Evolutionary conservation across 2,888 invertebrate genomes (phyloP).

Genomic region (Caenorhabditis drosophilae): DNA sequence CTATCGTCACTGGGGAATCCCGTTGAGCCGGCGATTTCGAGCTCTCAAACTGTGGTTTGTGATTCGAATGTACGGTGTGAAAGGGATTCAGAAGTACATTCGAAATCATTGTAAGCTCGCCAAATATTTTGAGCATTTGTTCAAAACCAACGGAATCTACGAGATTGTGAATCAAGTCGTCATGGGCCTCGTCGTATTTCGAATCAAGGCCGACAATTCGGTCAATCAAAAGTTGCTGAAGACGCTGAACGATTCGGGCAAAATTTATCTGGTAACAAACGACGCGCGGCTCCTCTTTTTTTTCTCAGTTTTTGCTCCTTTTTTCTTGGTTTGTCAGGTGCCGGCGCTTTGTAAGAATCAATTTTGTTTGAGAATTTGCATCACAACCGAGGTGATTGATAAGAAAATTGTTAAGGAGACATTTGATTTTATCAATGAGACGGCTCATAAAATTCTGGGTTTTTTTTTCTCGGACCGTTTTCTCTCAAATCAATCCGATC

Average conservation of each 20-base stretch:
- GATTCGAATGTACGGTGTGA: conserved; percentile 87
- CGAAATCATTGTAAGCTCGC: neutral
- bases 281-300: too few relatives aligned
- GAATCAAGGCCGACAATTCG: neutral
- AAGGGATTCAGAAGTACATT: conserved; percentile 83
- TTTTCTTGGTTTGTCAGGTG: too few relatives aligned
- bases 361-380: too few relatives aligned
- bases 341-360: too few relatives aligned
- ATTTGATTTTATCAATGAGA: too few relatives aligned
- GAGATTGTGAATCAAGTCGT: neutral
- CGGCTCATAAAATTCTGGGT: too few relatives aligned
- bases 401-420: too few relatives aligned
- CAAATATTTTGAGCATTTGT: neutral
- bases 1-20: conserved; percentile 70
- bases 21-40: conserved; percentile 90
- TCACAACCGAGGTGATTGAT: too few relatives aligned
- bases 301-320: too few relatives aligned
- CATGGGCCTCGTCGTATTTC: neutral
- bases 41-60: conserved; percentile 97
- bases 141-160: neutral
- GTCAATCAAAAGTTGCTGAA: neutral
- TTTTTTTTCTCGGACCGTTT: too few relatives aligned
- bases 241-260: neutral
- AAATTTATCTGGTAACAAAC: neutral
- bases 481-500: too few relatives aligned